Percentiles rank a stretch among this genome's conserved stretches.
phyloP scores from a whole-genome alignment of 1,140 invertebrate species.

The Heliothis virescens region DNA sequence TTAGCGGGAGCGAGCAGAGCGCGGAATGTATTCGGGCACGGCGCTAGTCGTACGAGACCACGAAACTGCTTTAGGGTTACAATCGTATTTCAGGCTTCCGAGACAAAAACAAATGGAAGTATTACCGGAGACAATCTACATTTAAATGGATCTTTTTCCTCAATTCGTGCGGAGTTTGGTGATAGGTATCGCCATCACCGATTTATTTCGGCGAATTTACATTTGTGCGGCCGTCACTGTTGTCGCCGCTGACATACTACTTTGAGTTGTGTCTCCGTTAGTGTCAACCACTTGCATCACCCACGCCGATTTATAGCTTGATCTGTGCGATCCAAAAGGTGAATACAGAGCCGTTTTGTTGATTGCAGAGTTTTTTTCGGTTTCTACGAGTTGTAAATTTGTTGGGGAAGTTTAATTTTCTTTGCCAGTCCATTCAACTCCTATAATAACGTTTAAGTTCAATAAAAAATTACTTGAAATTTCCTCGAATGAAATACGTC shows the following conservation, averaged over 20 bases:
- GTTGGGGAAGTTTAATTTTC: not conserved
- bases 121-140: slow-evolving; percentile 82
- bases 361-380: not conserved
- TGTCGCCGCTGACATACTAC: slow-evolving; percentile 42
- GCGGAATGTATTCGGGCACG: slow-evolving; percentile 30
- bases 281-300: slow-evolving; percentile 36
- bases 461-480: not conserved
- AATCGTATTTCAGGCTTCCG: slow-evolving; percentile 70
- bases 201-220: slow-evolving; percentile 74
- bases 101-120: slow-evolving; percentile 83
- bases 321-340: slow-evolving; percentile 16
- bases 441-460: too few relatives aligned
- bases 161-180: slow-evolving; percentile 70
- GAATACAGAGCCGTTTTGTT: slow-evolving; percentile 1
- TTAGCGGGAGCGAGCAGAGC: slow-evolving; percentile 52
- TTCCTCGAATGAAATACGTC: slow-evolving; percentile 5
- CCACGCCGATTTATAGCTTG: slow-evolving; percentile 16
- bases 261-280: slow-evolving; percentile 33
- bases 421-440: too few relatives aligned
- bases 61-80: slow-evolving; percentile 63
- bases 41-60: slow-evolving; percentile 58
- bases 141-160: slow-evolving; percentile 75
- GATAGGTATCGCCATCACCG: slow-evolving; percentile 77
- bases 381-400: not conserved
- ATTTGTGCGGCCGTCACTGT: slow-evolving; percentile 55